Conservation (phyloP, 1,140 invertebrate species). For the Drosophila bocqueti region DNA sequence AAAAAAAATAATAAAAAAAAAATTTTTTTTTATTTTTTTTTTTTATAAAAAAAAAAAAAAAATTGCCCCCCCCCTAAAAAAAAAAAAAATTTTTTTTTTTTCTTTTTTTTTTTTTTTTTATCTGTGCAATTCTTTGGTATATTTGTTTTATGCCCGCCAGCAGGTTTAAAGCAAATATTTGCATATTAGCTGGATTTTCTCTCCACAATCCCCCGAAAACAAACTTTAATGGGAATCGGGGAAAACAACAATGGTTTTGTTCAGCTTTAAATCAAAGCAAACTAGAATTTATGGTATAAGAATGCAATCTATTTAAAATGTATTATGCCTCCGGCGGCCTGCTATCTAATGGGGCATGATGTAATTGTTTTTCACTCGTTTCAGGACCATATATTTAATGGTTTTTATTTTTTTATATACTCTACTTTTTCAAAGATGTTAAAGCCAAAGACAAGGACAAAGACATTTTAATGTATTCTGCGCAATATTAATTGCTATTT, state of each 20-base stretch:
- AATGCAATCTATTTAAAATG: conserved; percentile 38
- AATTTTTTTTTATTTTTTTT: no score
- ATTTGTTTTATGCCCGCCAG: conserved; percentile 44
- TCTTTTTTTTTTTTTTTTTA: conserved; percentile 26
- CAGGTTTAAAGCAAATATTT: conserved; percentile 52
- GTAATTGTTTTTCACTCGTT: conserved; percentile 18
- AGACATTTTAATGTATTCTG: neutral
- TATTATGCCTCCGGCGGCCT: conserved; percentile 4
- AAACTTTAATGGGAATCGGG: conserved; percentile 11
- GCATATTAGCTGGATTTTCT: conserved; percentile 45
- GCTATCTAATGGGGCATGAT: conserved; percentile 23
- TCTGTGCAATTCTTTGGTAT: conserved; percentile 40
- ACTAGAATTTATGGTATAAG: conserved; percentile 34
- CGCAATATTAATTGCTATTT: neutral
- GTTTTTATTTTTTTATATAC: neutral
- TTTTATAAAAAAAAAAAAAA: no score
- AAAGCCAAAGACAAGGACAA: neutral
- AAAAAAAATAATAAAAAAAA: no score
- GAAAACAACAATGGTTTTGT: conserved; percentile 4
- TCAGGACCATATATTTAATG: conserved; percentile 24
- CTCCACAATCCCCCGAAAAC: neutral
- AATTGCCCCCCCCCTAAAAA: no score
- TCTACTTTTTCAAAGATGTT: neutral
- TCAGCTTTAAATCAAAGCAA: conserved; percentile 29
- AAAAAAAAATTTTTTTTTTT: no score